These are phyloP conservation scores for Philereme vetulata DNA, from an alignment of 2,888 invertebrate genomes.

Conservation along the genomic window DNA sequence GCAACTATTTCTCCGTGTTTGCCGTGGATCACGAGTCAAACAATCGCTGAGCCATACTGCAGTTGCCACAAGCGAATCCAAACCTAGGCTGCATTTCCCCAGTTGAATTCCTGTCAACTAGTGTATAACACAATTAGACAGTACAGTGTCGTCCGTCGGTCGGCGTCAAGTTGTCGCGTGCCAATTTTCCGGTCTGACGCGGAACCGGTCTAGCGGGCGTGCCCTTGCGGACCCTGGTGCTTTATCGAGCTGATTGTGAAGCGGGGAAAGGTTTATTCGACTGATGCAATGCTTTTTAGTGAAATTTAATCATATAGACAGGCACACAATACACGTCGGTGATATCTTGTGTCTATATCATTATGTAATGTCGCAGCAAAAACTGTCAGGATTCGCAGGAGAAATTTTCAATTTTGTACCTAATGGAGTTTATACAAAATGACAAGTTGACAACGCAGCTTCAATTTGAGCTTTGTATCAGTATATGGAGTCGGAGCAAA, in stretches of 20 bases:
- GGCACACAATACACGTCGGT: neutral
- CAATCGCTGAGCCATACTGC: no score
- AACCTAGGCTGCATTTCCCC: slow-evolving; percentile 5
- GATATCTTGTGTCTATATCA: neutral
- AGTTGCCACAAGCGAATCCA: no score
- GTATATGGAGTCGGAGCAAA: no score
- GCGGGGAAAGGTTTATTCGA: slow-evolving; percentile 9
- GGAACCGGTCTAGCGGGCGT: slow-evolving; percentile 50
- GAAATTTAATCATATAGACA: neutral
- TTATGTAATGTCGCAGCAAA: no score
- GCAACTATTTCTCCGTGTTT: no score
- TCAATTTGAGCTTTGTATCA: no score
- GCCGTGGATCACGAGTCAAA: no score
- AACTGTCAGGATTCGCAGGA: no score
- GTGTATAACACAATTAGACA: slow-evolving; percentile 30
- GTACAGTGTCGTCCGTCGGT: slow-evolving; percentile 30
- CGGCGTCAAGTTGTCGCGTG: slow-evolving; percentile 46
- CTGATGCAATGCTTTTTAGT: neutral
- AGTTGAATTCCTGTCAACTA: slow-evolving; percentile 9
- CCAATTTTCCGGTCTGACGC: slow-evolving; percentile 62
- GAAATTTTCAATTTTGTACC: no score
- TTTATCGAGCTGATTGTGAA: slow-evolving; percentile 27
- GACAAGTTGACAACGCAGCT: no score
- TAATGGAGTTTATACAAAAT: no score
- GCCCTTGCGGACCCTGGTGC: slow-evolving; percentile 42